Conservation (phyloP, 1,140 invertebrate genomes). For the Papilio aristodemus region DNA sequence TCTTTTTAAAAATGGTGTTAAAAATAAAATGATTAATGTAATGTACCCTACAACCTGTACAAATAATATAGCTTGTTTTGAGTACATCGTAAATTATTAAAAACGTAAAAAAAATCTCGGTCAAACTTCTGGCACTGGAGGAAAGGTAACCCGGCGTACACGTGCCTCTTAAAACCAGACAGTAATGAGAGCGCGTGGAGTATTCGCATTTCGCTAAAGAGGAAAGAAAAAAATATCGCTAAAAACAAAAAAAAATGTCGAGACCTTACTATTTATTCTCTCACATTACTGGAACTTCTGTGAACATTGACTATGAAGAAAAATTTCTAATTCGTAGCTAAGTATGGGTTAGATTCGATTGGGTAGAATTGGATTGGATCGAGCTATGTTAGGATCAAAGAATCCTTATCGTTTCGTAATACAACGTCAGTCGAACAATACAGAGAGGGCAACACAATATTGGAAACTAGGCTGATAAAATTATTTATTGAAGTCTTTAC, state of each 20-base stretch:
- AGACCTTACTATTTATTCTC: conserved; percentile 18
- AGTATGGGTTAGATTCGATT: too few relatives aligned
- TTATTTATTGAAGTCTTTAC: background rate
- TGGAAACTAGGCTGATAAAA: background rate
- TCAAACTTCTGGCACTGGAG: conserved; percentile 30
- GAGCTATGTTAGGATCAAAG: background rate
- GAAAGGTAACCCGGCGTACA: conserved; percentile 28
- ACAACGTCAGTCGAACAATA: background rate
- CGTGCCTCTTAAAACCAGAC: conserved; percentile 31
- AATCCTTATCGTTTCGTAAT: background rate
- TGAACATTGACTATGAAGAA: background rate
- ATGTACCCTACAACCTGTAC: background rate
- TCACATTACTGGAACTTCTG: background rate
- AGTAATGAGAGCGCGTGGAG: conserved; percentile 33
- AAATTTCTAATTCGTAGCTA: background rate
- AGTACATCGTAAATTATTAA: conserved; percentile 21
- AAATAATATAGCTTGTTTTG: background rate
- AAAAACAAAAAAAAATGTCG: conserved; percentile 22
- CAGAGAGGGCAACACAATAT: background rate
- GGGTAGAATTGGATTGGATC: background rate
- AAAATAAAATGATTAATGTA: background rate
- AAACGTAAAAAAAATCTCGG: conserved; percentile 30
- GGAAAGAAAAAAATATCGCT: conserved; percentile 28
- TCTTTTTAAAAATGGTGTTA: too few relatives aligned
- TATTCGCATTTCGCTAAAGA: conserved; percentile 32